phyloP scores from a whole-genome alignment of 2,797 vertebrate genomes.

The Chromis chromis region DNA sequence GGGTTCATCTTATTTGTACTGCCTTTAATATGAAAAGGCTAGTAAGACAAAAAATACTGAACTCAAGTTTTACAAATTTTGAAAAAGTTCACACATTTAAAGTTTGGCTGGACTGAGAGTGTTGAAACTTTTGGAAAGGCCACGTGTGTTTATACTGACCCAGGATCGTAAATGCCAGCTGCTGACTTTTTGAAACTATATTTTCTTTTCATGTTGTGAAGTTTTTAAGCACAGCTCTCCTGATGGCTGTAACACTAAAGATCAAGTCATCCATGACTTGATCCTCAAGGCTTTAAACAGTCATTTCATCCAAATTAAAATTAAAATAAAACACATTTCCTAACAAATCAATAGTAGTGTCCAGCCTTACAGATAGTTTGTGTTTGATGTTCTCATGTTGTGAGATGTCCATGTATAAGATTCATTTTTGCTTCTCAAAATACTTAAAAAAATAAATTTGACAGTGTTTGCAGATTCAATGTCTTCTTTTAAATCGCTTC shows the following conservation, averaged over 20 bases:
- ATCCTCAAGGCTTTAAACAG: neutral
- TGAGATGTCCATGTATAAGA: too few species aligned
- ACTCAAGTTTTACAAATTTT: neutral
- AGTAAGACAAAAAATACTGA: constrained; percentile 5
- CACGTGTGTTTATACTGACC: constrained; percentile 46
- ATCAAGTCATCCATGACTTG: constrained; percentile 21
- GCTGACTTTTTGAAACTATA: constrained; percentile 61
- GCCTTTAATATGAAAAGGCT: constrained; percentile 26
- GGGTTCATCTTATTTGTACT: constrained; percentile 9
- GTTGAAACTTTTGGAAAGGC: constrained; percentile 56
- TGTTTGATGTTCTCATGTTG: neutral
- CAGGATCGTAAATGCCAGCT: constrained; percentile 62
- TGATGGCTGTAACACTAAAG: constrained; percentile 13
- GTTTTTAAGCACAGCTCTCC: constrained; percentile 41
- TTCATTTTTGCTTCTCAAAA: too few species aligned
- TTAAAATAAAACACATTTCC: neutral
- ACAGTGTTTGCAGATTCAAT: too few species aligned
- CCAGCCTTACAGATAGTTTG: neutral
- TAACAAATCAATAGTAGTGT: neutral
- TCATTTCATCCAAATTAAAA: neutral
- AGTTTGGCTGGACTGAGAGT: constrained; percentile 25
- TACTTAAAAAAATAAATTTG: too few species aligned
- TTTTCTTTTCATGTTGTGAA: constrained; percentile 36
- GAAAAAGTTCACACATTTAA: constrained; percentile 12
- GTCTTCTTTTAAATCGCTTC: too few species aligned